phyloP scores from a whole-genome alignment of 2,113 vertebrate species.

The Neogobius melanostomus region DNA sequence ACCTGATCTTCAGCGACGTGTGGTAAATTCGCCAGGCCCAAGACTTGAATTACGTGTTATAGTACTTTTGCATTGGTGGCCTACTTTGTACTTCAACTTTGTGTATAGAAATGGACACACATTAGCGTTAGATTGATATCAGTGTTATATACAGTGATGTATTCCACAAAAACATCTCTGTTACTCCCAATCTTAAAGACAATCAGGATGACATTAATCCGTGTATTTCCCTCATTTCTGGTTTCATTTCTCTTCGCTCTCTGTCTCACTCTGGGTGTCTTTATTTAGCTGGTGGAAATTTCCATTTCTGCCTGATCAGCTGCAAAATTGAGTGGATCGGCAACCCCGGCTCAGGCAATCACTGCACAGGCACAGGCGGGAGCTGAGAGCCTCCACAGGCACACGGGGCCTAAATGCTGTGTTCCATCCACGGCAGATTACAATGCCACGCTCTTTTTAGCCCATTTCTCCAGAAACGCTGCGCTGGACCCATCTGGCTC shows the following conservation, averaged over 20 bases:
- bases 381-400: neutral
- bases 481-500: neutral
- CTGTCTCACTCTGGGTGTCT: neutral
- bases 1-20: too few species aligned
- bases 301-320: slow-evolving; percentile 65
- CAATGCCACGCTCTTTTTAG: neutral
- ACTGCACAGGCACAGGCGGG: slow-evolving; percentile 1
- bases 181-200: neutral
- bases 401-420: neutral
- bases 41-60: too few species aligned
- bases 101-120: neutral
- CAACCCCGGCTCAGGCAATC: slow-evolving; percentile 7
- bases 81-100: too few species aligned
- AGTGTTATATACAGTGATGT: too few species aligned
- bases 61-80: too few species aligned
- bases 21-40: too few species aligned
- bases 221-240: neutral
- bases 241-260: neutral
- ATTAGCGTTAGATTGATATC: neutral
- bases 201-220: neutral
- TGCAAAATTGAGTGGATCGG: slow-evolving; percentile 51
- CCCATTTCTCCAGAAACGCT: neutral
- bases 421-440: neutral
- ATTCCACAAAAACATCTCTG: too few species aligned
- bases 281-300: slow-evolving; percentile 36